A percentile compares a stretch with the other conserved stretches of the same genome.
Evolutionary conservation across 2,888 invertebrate species (phyloP).

Genomic region (Altica lythri): DNA sequence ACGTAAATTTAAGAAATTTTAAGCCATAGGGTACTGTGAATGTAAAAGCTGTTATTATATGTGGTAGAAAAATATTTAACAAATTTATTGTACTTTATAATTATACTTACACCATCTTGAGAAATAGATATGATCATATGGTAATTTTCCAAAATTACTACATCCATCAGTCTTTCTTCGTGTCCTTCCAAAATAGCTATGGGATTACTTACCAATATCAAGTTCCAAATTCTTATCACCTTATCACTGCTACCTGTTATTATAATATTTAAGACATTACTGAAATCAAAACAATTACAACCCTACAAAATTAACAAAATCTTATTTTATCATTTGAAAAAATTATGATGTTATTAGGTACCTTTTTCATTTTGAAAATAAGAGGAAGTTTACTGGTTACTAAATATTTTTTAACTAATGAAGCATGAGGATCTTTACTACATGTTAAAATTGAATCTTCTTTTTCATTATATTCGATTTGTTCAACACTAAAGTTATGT

Average conservation of each 20-base stretch:
- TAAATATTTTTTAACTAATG: slow-evolving; percentile 59
- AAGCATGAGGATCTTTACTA: slow-evolving; percentile 61
- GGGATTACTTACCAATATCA: slow-evolving; percentile 55
- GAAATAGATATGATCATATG: slow-evolving; percentile 62
- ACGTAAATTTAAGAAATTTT: too few species aligned
- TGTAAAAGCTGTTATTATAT: too few species aligned
- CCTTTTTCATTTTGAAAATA: slow-evolving; percentile 62
- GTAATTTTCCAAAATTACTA: slow-evolving; percentile 59
- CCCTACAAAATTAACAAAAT: slow-evolving; percentile 56
- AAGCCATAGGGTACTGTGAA: too few species aligned
- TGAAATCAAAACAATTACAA: slow-evolving; percentile 63
- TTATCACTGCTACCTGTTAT: slow-evolving; percentile 64
- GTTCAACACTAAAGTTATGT: slow-evolving; percentile 60
- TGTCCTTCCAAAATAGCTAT: slow-evolving; percentile 53
- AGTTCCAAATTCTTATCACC: slow-evolving; percentile 64
- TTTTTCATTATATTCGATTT: slow-evolving; percentile 58
- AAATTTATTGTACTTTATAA: background rate
- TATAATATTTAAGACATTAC: slow-evolving; percentile 58
- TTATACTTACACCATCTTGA: slow-evolving; percentile 60
- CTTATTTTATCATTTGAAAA: background rate
- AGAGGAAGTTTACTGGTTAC: slow-evolving; percentile 60
- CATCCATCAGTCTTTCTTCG: slow-evolving; percentile 59
- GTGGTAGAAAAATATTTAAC: too few species aligned
- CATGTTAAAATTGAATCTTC: slow-evolving; percentile 62
- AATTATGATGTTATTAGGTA: slow-evolving; percentile 8